phyloP scores from a whole-genome alignment of 2,113 vertebrate genomes.

The Ursus arctos region DNA sequence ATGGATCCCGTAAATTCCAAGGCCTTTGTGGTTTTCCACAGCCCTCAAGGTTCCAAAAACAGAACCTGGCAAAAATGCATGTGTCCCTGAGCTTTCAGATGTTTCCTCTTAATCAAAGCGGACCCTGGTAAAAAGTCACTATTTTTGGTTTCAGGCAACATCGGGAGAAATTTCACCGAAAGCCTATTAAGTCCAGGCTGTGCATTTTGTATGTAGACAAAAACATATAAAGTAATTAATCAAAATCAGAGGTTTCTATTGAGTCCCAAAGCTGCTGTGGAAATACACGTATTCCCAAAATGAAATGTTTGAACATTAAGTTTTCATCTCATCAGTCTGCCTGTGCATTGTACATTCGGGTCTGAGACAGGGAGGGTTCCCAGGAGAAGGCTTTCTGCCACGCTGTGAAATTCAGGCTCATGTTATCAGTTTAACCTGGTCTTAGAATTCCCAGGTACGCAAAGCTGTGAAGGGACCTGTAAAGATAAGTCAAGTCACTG shows the following conservation, averaged over 20 bases:
- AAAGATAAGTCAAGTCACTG: constrained; percentile 23
- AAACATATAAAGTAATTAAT: constrained; percentile 74
- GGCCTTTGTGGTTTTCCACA: constrained; percentile 77
- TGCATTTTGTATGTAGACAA: constrained; percentile 70
- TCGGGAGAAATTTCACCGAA: constrained; percentile 78
- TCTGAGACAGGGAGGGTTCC: not conserved
- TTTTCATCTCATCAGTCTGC: constrained; percentile 53
- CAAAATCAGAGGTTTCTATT: constrained; percentile 36
- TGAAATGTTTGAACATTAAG: constrained; percentile 36
- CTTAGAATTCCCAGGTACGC: constrained; percentile 35
- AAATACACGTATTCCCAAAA: constrained; percentile 33
- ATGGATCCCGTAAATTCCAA: not conserved
- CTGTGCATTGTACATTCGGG: constrained; percentile 16
- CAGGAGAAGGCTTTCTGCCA: constrained; percentile 16
- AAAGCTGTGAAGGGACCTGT: not conserved
- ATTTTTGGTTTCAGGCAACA: constrained; percentile 80
- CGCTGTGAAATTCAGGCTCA: constrained; percentile 28
- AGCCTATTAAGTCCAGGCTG: constrained; percentile 76
- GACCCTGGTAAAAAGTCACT: constrained; percentile 71
- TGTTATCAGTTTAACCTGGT: constrained; percentile 28
- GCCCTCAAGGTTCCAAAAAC: constrained; percentile 68
- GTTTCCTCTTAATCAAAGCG: constrained; percentile 84
- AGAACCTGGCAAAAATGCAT: constrained; percentile 74
- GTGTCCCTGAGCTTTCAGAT: constrained; percentile 82
- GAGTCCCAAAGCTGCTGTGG: constrained; percentile 1